Conservation (phyloP, 2,113 vertebrate species). For the Ictalurus punctatus region DNA sequence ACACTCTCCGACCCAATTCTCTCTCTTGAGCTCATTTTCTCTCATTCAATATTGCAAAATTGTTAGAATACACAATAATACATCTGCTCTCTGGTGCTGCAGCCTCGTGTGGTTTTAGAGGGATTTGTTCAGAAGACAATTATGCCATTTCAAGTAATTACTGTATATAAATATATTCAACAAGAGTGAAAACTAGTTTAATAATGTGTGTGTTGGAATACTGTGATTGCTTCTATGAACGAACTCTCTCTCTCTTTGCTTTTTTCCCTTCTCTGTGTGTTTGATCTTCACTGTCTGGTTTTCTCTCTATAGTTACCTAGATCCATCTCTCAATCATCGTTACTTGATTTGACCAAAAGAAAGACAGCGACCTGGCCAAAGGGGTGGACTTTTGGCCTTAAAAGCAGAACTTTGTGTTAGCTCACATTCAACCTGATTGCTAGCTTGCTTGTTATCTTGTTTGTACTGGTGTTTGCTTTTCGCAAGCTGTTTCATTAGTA, state of each 20-base stretch:
- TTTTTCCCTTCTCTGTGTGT: not conserved
- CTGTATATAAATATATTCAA: not conserved
- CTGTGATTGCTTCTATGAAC: not conserved
- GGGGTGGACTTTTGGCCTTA: not conserved
- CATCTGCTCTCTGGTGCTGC: not conserved
- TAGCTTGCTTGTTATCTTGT: not conserved
- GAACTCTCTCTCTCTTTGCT: not conserved
- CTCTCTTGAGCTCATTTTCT: constrained; percentile 5
- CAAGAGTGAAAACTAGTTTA: not conserved
- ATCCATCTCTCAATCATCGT: not conserved
- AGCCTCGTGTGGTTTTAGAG: not conserved
- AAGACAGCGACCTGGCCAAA: not conserved
- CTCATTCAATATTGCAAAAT: constrained; percentile 21
- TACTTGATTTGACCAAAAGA: not conserved
- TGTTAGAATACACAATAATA: not conserved
- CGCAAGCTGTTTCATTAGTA: not conserved
- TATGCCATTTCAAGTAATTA: constrained; percentile 29
- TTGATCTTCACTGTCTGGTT: not conserved
- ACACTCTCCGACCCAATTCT: not conserved
- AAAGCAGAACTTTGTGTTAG: not conserved
- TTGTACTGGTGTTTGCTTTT: not conserved
- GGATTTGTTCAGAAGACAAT: constrained; percentile 9
- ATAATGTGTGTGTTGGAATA: constrained; percentile 22
- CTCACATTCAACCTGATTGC: not conserved
- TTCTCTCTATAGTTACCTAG: not conserved